phyloP scores from a whole-genome alignment of 1,140 invertebrate species.

The Drosophila insularis region DNA sequence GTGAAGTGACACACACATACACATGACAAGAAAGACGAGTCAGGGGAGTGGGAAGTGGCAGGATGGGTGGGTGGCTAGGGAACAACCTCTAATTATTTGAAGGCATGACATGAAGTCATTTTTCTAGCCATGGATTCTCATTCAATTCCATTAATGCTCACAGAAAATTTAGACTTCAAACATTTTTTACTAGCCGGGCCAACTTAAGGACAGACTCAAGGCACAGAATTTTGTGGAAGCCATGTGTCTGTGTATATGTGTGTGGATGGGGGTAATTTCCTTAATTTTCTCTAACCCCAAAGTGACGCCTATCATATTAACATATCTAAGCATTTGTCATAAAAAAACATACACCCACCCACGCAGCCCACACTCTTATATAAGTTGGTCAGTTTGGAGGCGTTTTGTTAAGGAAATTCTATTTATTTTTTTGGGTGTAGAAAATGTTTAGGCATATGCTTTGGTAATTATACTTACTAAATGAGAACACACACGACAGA shows the following conservation, averaged over 20 bases:
- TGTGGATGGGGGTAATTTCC: conserved; percentile 56
- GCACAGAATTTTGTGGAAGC: conserved; percentile 20
- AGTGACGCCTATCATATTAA: conserved; percentile 71
- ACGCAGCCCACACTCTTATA: conserved; percentile 30
- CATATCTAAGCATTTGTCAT: conserved; percentile 78
- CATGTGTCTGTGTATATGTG: conserved; percentile 24
- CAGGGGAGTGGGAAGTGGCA: not conserved
- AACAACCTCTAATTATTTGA: conserved; percentile 77
- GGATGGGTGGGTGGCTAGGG: not conserved
- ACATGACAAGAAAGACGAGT: too few species aligned
- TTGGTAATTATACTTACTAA: conserved; percentile 67
- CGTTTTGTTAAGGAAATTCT: conserved; percentile 68
- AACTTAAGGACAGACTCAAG: conserved; percentile 45
- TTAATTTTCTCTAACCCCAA: conserved; percentile 55
- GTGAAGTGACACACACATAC: too few species aligned
- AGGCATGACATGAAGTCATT: conserved; percentile 79
- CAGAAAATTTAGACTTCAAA: conserved; percentile 79
- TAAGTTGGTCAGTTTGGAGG: conserved; percentile 42
- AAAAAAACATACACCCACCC: conserved; percentile 49
- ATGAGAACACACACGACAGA: conserved; percentile 72
- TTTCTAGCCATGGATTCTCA: conserved; percentile 42
- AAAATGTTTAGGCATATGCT: conserved; percentile 73
- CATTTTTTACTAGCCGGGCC: conserved; percentile 55
- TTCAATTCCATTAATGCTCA: conserved; percentile 44
- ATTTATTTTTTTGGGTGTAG: conserved; percentile 30